Evolutionary conservation across 2,888 invertebrate species (phyloP).

Genomic region (Gymnosoma rotundatum): DNA sequence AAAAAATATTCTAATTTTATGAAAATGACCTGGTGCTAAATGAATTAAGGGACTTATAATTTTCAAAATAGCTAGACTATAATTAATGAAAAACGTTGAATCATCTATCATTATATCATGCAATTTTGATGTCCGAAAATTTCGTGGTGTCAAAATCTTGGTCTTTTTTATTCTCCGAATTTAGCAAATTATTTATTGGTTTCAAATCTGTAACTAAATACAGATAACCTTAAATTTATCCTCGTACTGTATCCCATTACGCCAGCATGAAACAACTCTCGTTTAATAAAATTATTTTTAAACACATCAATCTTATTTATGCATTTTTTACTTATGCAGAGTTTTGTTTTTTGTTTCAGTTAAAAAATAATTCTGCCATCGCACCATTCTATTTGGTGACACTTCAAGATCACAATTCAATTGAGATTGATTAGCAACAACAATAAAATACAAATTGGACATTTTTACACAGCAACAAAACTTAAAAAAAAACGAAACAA

Average conservation of each 20-base stretch:
- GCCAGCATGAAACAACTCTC: background rate
- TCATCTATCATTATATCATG: no score
- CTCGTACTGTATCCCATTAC: background rate
- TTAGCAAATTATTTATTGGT: no score
- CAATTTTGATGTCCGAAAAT: no score
- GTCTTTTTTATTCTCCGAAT: no score
- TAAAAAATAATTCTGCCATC: constrained; percentile 1
- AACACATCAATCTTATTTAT: constrained; percentile 3
- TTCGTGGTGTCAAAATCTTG: no score
- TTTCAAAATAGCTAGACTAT: no score
- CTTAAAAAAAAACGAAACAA: constrained; percentile 2
- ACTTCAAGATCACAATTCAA: constrained; percentile 68
- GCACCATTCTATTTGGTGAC: constrained; percentile 42
- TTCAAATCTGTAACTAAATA: no score
- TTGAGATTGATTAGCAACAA: constrained; percentile 69
- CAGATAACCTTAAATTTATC: no score
- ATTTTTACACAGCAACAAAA: constrained; percentile 30
- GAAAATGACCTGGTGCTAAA: no score
- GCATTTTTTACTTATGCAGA: background rate
- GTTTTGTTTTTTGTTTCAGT: constrained; percentile 3
- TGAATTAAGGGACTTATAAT: no score
- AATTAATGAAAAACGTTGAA: no score
- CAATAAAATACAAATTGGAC: constrained; percentile 58
- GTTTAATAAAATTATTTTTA: background rate
- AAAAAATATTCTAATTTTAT: no score